phyloP scores from a whole-genome alignment of 2,888 invertebrate species.

The Thysanoteuthis rhombus region DNA sequence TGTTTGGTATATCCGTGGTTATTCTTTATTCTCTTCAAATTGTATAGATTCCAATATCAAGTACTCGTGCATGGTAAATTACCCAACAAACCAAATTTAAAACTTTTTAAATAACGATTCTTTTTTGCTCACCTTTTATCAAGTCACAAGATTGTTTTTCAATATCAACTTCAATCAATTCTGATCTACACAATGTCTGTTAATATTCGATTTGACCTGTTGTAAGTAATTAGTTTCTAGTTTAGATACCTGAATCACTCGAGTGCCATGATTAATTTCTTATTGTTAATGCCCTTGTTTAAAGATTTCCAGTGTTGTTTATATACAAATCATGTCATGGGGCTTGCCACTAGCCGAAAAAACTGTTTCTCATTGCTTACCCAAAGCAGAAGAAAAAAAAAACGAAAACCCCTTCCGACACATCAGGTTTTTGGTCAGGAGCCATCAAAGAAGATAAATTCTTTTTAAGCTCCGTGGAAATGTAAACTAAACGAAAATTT shows the following conservation, averaged over 20 bases:
- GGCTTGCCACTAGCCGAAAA: not conserved
- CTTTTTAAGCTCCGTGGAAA: not conserved
- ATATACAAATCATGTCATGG: not conserved
- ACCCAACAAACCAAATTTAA: too few relatives aligned
- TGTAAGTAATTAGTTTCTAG: not conserved
- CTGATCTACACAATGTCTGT: too few relatives aligned
- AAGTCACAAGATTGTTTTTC: too few relatives aligned
- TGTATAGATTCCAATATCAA: too few relatives aligned
- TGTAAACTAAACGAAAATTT: not conserved
- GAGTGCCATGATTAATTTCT: not conserved
- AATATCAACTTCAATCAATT: too few relatives aligned
- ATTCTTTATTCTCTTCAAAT: not conserved
- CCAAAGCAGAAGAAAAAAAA: not conserved
- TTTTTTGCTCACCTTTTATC: too few relatives aligned
- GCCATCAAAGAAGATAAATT: not conserved
- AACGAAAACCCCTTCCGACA: not conserved
- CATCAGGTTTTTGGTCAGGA: not conserved
- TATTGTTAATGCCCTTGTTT: not conserved
- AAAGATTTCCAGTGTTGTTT: not conserved
- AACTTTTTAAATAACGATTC: too few relatives aligned
- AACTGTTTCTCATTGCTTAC: not conserved
- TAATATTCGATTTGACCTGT: too few relatives aligned
- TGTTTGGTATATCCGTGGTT: not conserved
- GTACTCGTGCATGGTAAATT: too few relatives aligned
- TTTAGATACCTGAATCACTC: not conserved